phyloP scores from a whole-genome alignment of 2,888 invertebrate genomes.

The Drosophila rellima region DNA sequence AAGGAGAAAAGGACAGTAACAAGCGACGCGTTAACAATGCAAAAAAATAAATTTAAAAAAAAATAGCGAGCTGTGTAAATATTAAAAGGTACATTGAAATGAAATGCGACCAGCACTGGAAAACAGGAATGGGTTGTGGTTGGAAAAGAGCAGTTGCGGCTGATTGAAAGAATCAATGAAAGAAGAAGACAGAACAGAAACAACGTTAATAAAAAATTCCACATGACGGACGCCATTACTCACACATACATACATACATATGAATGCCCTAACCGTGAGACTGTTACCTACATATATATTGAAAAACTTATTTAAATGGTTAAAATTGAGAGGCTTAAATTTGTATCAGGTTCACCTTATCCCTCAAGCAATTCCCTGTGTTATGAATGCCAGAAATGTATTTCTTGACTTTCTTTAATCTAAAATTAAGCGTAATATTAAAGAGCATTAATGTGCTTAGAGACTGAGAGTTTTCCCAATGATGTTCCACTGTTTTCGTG shows the following conservation, averaged over 20 bases:
- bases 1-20: background rate
- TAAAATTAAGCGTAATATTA: conserved; percentile 10
- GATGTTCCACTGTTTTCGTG: background rate
- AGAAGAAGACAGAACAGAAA: conserved; percentile 37
- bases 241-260: too few species aligned
- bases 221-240: background rate
- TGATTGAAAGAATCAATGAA: conserved; percentile 7
- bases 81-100: conserved; percentile 52
- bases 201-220: conserved; percentile 25
- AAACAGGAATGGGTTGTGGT: conserved; percentile 1
- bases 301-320: background rate
- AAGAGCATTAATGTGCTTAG: conserved; percentile 20
- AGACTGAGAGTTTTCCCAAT: background rate
- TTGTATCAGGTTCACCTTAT: background rate
- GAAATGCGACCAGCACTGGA: conserved; percentile 16
- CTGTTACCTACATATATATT: background rate
- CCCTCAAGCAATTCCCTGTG: background rate
- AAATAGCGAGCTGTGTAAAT: conserved; percentile 53
- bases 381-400: background rate
- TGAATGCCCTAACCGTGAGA: background rate
- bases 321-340: background rate
- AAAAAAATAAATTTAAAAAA: conserved; percentile 49
- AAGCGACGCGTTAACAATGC: conserved; percentile 66
- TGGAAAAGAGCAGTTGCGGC: conserved; percentile 9
- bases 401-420: background rate